Evolutionary conservation across 2,888 invertebrate genomes (phyloP).

Genomic region (Meta bourneti): DNA sequence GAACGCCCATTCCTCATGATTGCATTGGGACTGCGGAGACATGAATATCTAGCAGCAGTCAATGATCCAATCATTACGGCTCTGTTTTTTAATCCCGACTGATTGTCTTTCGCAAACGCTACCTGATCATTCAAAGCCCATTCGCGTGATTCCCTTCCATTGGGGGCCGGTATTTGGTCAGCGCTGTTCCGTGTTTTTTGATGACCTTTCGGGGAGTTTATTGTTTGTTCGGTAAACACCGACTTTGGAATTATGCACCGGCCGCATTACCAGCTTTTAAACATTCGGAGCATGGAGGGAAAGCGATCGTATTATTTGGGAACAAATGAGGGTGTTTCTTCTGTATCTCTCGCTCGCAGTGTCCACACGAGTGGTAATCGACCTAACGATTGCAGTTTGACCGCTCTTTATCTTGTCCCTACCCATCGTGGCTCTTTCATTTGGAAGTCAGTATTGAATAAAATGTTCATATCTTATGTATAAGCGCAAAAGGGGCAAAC

Average conservation of each 20-base stretch:
- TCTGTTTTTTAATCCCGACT: slow-evolving; percentile 27
- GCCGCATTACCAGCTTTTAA: neutral
- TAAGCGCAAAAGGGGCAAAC: too few relatives aligned
- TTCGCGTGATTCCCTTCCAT: slow-evolving; percentile 62
- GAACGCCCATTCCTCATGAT: slow-evolving; percentile 64
- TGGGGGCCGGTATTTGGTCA: slow-evolving; percentile 59
- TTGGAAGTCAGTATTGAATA: too few relatives aligned
- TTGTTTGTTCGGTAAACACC: slow-evolving; percentile 66
- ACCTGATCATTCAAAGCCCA: slow-evolving; percentile 40
- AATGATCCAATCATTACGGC: slow-evolving; percentile 65
- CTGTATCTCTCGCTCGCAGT: too few relatives aligned
- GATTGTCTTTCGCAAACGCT: slow-evolving; percentile 56
- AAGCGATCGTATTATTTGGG: neutral
- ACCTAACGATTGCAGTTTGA: too few relatives aligned
- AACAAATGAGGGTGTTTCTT: neutral
- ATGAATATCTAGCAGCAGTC: slow-evolving; percentile 63
- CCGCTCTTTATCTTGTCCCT: too few relatives aligned
- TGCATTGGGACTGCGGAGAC: slow-evolving; percentile 57
- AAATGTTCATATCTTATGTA: too few relatives aligned
- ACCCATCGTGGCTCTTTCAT: too few relatives aligned
- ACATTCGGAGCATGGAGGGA: neutral
- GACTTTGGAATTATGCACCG: slow-evolving; percentile 60
- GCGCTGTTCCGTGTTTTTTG: slow-evolving; percentile 57
- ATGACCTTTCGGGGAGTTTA: slow-evolving; percentile 59
- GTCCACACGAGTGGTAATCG: too few relatives aligned